Evolutionary conservation across 53 echinoderm and acorn worm genomes (phyloP).

Genomic region (Crossaster papposus): DNA sequence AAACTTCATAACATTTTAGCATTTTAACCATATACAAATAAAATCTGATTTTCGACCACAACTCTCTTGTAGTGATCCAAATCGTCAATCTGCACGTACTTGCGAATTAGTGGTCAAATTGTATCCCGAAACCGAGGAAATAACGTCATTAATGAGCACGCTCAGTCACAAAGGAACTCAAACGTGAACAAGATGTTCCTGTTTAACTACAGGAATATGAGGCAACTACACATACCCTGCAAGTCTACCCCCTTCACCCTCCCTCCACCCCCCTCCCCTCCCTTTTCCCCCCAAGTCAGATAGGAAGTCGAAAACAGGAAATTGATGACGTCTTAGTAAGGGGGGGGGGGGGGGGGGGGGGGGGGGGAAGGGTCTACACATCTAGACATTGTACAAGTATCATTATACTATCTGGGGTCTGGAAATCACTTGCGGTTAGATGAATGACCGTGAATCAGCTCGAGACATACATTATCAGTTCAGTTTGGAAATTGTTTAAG

Average conservation of each 20-base stretch:
- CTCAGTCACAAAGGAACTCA: background rate
- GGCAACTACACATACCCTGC: background rate
- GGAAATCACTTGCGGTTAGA: conserved; percentile 21
- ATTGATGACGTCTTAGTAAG: conserved; percentile 38
- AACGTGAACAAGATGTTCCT: background rate
- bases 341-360: conserved; percentile 22
- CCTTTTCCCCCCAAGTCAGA: conserved; percentile 6
- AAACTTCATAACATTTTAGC: too few relatives aligned
- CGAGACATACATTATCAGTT: background rate
- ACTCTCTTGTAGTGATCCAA: too few relatives aligned
- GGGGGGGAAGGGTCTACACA: background rate
- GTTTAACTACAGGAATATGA: background rate
- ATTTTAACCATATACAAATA: too few relatives aligned
- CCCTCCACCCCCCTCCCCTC: background rate
- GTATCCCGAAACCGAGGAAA: background rate
- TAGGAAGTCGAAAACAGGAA: conserved; percentile 60
- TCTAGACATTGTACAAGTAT: background rate
- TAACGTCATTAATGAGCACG: background rate
- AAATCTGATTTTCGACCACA: too few relatives aligned
- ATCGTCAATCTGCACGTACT: background rate
- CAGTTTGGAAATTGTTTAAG: background rate
- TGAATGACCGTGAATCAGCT: conserved; percentile 10
- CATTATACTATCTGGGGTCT: background rate
- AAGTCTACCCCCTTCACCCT: background rate
- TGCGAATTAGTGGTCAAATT: background rate